Evolutionary conservation across 2,888 invertebrate genomes (phyloP), one percentile per base, ranked within the genome.

Genomic region (Netelia virgata): DNA sequence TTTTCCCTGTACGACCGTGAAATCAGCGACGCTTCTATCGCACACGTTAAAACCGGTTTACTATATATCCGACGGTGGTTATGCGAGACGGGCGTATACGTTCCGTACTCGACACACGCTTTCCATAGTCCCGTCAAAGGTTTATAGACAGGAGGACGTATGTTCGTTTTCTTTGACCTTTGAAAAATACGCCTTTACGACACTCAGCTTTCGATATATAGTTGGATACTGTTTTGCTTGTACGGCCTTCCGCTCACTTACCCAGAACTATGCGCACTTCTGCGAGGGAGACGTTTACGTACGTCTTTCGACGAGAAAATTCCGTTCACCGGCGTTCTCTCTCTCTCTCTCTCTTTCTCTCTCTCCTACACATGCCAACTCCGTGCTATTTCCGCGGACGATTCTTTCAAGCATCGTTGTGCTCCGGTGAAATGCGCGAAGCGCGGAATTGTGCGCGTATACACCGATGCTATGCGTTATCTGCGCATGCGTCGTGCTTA

Each of bases 1-100:
- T 87, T 87, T 87, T 87, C 85, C 86, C 74, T 68, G 57, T 82
- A 85, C 70, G 85, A 87, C 82, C 87, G 86, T 87, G 85, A 87
- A 87, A 87, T 87, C 85, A 75, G 59, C 64, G 81, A 80, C 77
- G 69, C 74, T 84, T 81, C 82, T 80, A 85, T 77, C 81, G 82
- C 77, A 64, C 73, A 20, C 57, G 63, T 75, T 41, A 79, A 82
- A 87, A 87, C 87, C 85, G 87, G 87, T 87, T 87, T 81, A 78
- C 64, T n/a, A 57, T 64, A 61, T 70, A 53, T 86, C 57, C 64
- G 43, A 36, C 53, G 69, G 72, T 63, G 70, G 61, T 69, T 57
- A 75, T 68, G 76, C 28, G 66, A 36, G 23, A 64, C 53, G 78
- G 53, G 53, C 28, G 23, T 50, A 73, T 73, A 16, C 28, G 28